Evolutionary conservation across 2,888 invertebrate species (phyloP), one percentile per base, ranked within the genome.

Genomic region (Heliconius aoede): DNA sequence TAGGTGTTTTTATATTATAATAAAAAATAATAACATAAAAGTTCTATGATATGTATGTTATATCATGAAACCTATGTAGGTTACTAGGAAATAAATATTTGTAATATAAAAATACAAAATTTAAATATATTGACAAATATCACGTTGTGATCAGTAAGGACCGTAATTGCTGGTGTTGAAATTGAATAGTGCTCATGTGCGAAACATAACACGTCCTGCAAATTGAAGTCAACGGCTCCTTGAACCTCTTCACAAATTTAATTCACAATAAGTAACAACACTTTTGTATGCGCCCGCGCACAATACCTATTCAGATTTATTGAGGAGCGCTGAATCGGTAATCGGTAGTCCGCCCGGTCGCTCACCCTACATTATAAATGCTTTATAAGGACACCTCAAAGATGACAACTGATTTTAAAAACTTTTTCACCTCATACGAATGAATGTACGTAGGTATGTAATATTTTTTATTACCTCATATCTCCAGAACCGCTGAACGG

Each of bases 251-350:
- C 84, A 84, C 86, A 85, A 91, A 90, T 89, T 89, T 86, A 89
- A 88, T 88, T 89, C 86, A 89, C 86, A 86, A 87, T 87, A 86
- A 88, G 86, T 83, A 82, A 83, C 83, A 87, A 85, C 85, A 88
- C 86, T 89, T 90, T 88, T 88, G 89, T 89, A 89, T 90, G 90
- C 91, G 89, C 84, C 84, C 84, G 89, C 87, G 90, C 89, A 91
- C 89, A 91, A 90, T 91, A 88, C 90, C 88, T 88, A 90, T 91
- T 90, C 90, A 90, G 86, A 88, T 88, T 90, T 90, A 90, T 90
- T 89, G 87, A 87, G 86, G 86, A 88, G 84, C 84, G 81, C 84
- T 89, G 90, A 89, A 91, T 91, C 86, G 84, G 87, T 88, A 88
- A 90, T 89, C 87, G 86, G 80, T 85, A 84, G 85, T 86, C 83